Conservation (phyloP, 2,888 invertebrate genomes). For the Harmothoe impar region DNA sequence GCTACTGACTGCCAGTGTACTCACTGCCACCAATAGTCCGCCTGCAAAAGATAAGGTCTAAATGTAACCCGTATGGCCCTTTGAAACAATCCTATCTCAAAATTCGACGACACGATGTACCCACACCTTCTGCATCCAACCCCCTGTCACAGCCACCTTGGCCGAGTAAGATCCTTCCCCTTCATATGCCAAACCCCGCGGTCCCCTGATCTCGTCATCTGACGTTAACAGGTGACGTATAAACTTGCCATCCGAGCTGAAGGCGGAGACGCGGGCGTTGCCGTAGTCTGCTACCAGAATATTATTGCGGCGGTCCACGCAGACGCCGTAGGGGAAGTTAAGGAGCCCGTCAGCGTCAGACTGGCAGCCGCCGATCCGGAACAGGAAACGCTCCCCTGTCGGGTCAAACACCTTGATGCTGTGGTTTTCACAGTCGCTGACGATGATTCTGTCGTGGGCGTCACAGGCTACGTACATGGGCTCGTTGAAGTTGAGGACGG, state of each 20-base stretch:
- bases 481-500: neutral
- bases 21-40: too few relatives aligned
- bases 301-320: slow-evolving; percentile 23
- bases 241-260: slow-evolving; percentile 38
- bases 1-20: too few relatives aligned
- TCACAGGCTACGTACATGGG: slow-evolving; percentile 37
- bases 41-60: too few relatives aligned
- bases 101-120: slow-evolving; percentile 5
- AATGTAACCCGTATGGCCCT: too few relatives aligned
- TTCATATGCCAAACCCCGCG: neutral
- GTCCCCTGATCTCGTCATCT: neutral
- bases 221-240: neutral
- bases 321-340: slow-evolving; percentile 38
- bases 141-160: neutral
- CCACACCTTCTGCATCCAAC: slow-evolving; percentile 5
- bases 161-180: slow-evolving; percentile 16
- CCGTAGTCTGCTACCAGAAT: slow-evolving; percentile 46
- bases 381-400: neutral
- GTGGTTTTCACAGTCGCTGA: slow-evolving; percentile 44
- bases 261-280: slow-evolving; percentile 33
- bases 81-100: too few relatives aligned
- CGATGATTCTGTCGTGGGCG: slow-evolving; percentile 43
- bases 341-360: slow-evolving; percentile 23
- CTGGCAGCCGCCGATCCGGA: slow-evolving; percentile 9
- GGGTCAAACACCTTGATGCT: slow-evolving; percentile 44